A percentile compares a stretch with the other conserved stretches of the same genome.
Evolutionary conservation across 2,888 invertebrate genomes (phyloP).

Genomic region (Penaeus monodon): DNA sequence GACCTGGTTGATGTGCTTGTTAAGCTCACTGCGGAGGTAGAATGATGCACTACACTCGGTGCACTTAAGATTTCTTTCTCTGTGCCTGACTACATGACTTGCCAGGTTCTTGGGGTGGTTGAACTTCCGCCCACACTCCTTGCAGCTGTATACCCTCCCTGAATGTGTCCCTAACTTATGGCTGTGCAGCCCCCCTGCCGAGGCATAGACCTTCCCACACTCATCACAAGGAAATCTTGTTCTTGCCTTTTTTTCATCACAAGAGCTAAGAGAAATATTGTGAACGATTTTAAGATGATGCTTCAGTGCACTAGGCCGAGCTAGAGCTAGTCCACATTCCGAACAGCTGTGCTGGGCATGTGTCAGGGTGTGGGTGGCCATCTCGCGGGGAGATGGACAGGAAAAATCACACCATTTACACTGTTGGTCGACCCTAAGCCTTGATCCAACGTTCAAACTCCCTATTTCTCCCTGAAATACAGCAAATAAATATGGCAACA

Average conservation of each 20-base stretch:
- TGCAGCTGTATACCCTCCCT: slow-evolving; percentile 28
- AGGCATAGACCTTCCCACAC: slow-evolving; percentile 41
- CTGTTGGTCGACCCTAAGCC: slow-evolving; percentile 1
- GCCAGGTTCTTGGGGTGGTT: slow-evolving; percentile 48
- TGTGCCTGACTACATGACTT: slow-evolving; percentile 38
- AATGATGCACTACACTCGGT: slow-evolving; percentile 33
- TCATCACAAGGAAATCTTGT: neutral
- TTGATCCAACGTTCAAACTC: neutral
- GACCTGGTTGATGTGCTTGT: slow-evolving; percentile 50
- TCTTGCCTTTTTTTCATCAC: neutral
- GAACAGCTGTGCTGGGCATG: slow-evolving; percentile 42
- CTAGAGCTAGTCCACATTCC: slow-evolving; percentile 33
- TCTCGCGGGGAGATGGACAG: slow-evolving; percentile 3
- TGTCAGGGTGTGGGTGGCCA: slow-evolving; percentile 27
- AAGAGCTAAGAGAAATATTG: neutral
- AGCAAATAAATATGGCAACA: slow-evolving; percentile 7
- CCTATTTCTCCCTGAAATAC: slow-evolving; percentile 45
- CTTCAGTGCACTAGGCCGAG: slow-evolving; percentile 32
- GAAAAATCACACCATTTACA: slow-evolving; percentile 37
- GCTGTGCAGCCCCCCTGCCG: slow-evolving; percentile 43
- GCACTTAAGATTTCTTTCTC: slow-evolving; percentile 29
- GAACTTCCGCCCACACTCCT: slow-evolving; percentile 33
- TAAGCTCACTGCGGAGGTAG: slow-evolving; percentile 32
- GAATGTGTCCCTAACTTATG: slow-evolving; percentile 32
- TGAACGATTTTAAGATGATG: slow-evolving; percentile 45